Percentiles rank a stretch among this genome's conserved stretches.
Conservation (phyloP, 2,888 invertebrate species). For the Chaetogeoica ovagalla region DNA sequence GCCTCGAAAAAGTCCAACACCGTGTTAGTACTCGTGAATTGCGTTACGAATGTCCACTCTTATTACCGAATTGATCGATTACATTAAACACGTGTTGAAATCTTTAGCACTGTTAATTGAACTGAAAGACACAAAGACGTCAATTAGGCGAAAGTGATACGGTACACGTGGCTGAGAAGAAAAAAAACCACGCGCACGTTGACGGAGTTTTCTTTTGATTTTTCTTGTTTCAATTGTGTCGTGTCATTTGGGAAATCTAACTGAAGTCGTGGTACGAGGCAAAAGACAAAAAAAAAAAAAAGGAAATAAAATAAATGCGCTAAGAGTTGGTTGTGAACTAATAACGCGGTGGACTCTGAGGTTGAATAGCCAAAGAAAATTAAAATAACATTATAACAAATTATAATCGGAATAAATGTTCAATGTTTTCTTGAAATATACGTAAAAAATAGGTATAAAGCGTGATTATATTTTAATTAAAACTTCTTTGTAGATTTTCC, state of each 20-base stretch:
- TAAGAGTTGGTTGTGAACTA: neutral
- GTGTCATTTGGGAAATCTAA: constrained; percentile 11
- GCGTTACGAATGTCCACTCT: too few species aligned
- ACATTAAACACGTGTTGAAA: too few species aligned
- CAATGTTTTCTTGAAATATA: neutral
- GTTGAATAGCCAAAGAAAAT: too few species aligned
- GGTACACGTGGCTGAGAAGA: too few species aligned
- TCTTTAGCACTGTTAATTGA: too few species aligned
- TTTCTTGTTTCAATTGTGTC: neutral
- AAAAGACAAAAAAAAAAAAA: neutral
- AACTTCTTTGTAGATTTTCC: neutral
- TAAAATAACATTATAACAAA: too few species aligned
- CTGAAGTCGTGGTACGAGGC: neutral
- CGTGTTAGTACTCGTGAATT: too few species aligned
- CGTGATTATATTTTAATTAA: neutral
- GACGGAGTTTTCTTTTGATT: neutral
- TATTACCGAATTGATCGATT: too few species aligned
- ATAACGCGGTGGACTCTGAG: too few species aligned
- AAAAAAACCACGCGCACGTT: neutral
- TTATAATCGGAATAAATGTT: neutral
- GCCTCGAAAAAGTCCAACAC: too few species aligned
- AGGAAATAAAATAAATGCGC: neutral
- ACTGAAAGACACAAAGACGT: too few species aligned
- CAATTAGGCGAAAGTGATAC: too few species aligned
- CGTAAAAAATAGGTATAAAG: neutral